A percentile compares a stretch with the other conserved stretches of the same genome.
These are phyloP conservation scores for Cydia pomonella DNA, from an alignment of 1,140 invertebrate genomes.

Conservation along the genomic window DNA sequence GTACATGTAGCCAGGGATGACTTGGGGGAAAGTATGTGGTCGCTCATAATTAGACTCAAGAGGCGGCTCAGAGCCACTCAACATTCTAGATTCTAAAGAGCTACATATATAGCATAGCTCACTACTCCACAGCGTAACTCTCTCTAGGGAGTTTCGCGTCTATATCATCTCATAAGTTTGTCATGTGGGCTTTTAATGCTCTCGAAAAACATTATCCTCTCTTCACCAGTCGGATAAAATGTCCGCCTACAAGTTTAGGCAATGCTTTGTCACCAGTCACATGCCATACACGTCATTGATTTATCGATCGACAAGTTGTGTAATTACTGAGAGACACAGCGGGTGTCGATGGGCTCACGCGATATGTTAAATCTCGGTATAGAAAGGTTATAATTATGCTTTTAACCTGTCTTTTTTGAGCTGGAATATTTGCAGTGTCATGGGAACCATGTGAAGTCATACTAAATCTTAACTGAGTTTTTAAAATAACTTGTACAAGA, in stretches of 20 bases:
- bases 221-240: not conserved
- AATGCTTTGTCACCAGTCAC: constrained; percentile 16
- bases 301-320: constrained; percentile 2
- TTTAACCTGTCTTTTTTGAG: constrained; percentile 5
- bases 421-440: constrained; percentile 6
- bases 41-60: no score
- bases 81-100: no score
- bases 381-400: constrained; percentile 19
- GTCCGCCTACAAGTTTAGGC: not conserved
- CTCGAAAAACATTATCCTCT: not conserved
- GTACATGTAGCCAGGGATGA: no score
- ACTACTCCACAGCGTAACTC: no score
- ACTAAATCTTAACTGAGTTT: not conserved
- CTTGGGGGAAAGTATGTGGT: no score
- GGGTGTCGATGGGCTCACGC: constrained; percentile 9
- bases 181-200: not conserved
- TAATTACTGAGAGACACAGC: constrained; percentile 12
- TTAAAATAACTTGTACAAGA: not conserved
- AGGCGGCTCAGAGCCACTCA: no score
- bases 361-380: constrained; percentile 11
- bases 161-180: no score
- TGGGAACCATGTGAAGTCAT: not conserved
- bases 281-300: not conserved
- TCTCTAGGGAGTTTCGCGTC: no score
- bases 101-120: no score